phyloP scores from a whole-genome alignment of 2,797 vertebrate genomes.

The Myripristis murdjan region DNA sequence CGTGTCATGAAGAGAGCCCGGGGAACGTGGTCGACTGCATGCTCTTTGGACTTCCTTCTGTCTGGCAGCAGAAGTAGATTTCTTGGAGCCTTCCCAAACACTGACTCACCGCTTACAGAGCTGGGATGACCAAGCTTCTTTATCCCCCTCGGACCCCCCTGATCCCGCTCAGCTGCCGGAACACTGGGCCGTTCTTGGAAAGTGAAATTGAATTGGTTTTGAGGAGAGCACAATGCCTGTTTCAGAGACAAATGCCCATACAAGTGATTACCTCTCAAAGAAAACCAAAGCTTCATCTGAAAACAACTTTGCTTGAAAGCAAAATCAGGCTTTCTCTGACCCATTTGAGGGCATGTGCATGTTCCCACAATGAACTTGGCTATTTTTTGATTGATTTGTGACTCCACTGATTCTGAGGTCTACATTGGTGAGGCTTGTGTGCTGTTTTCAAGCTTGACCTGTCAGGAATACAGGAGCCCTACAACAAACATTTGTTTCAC shows the following conservation, averaged over 20 bases:
- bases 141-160: slow-evolving; percentile 65
- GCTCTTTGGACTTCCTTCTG: slow-evolving; percentile 68
- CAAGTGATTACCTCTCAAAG: slow-evolving; percentile 59
- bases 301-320: slow-evolving; percentile 49
- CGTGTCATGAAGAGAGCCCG: slow-evolving; percentile 50
- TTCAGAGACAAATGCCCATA: slow-evolving; percentile 63
- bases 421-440: not conserved
- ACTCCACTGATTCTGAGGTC: not conserved
- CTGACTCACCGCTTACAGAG: slow-evolving; percentile 79
- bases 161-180: slow-evolving; percentile 79
- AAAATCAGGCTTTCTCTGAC: slow-evolving; percentile 17
- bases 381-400: not conserved
- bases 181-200: slow-evolving; percentile 79
- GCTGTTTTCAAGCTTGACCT: not conserved
- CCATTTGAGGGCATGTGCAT: slow-evolving; percentile 21
- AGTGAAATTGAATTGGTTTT: slow-evolving; percentile 79
- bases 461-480: not conserved
- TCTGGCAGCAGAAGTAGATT: slow-evolving; percentile 68
- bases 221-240: slow-evolving; percentile 65
- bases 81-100: slow-evolving; percentile 77
- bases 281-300: slow-evolving; percentile 64
- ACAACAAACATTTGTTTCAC: slow-evolving; percentile 56
- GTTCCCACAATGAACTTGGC: not conserved
- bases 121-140: slow-evolving; percentile 78
- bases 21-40: slow-evolving; percentile 58